phyloP scores from a whole-genome alignment of 2,797 vertebrate species.

The Vireo griseus region DNA sequence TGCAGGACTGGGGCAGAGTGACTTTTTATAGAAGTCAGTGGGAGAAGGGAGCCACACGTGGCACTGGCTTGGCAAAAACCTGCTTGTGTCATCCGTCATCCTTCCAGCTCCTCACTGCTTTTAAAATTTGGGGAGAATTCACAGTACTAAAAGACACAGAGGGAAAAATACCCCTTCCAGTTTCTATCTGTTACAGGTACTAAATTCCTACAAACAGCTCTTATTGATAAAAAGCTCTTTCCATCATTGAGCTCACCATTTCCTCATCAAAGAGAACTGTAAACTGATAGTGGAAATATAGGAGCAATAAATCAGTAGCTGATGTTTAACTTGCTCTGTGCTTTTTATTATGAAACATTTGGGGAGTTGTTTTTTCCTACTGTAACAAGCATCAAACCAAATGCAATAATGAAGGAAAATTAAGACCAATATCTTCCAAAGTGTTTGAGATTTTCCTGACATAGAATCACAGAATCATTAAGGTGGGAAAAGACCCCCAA shows the following conservation, averaged over 20 bases:
- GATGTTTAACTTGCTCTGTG: neutral
- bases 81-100: neutral
- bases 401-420: neutral
- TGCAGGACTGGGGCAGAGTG: neutral
- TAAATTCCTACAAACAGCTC: neutral
- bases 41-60: neutral
- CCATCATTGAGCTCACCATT: neutral
- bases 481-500: neutral
- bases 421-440: neutral
- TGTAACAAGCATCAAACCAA: neutral
- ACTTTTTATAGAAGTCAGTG: neutral
- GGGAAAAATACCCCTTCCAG: neutral
- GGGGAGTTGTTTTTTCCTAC: neutral
- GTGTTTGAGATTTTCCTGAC: neutral
- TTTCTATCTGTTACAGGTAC: neutral
- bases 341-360: neutral
- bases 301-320: neutral
- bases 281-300: neutral
- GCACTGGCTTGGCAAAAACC: neutral
- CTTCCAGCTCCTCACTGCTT: neutral
- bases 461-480: neutral
- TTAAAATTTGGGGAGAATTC: neutral
- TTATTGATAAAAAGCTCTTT: neutral
- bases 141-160: neutral
- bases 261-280: neutral